A percentile compares a stretch with the other conserved stretches of the same genome.
Evolutionary conservation across 2,888 invertebrate species (phyloP).

Genomic region (Drosophila peninsularis): DNA sequence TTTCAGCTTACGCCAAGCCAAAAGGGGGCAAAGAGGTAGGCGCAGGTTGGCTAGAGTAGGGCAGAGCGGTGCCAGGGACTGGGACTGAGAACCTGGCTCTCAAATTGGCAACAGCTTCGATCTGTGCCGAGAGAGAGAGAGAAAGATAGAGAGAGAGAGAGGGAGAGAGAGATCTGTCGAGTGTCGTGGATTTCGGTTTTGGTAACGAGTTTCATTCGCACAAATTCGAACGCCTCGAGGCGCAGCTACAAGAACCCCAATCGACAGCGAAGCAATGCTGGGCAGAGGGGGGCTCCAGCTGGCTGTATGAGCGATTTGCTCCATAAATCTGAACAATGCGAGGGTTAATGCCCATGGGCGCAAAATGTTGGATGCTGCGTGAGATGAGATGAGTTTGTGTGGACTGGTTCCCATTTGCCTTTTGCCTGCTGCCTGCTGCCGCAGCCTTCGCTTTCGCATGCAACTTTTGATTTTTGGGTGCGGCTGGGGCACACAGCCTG

Average conservation of each 20-base stretch:
- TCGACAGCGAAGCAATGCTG: not conserved
- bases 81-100: constrained; percentile 43
- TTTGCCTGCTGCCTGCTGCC: not conserved
- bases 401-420: constrained; percentile 7
- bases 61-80: not conserved
- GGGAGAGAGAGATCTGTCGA: constrained; percentile 10
- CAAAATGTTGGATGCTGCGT: constrained; percentile 55
- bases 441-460: constrained; percentile 21
- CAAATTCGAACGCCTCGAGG: constrained; percentile 64
- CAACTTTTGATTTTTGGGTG: constrained; percentile 43
- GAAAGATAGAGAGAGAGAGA: not conserved
- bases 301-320: constrained; percentile 57
- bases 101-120: constrained; percentile 53
- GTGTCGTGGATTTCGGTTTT: constrained; percentile 33
- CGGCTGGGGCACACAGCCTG: constrained; percentile 18
- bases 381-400: constrained; percentile 47
- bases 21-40: not conserved
- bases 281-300: not conserved
- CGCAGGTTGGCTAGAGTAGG: not conserved
- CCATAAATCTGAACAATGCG: constrained; percentile 71
- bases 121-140: constrained; percentile 19
- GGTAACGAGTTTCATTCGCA: constrained; percentile 78
- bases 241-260: constrained; percentile 22
- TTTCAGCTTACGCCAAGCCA: constrained; percentile 54
- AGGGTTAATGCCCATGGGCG: constrained; percentile 67